Percentiles rank a stretch among this genome's conserved stretches.
These are phyloP conservation scores for Cryptoblepharus egeriae DNA, from an alignment of 2,797 vertebrate species.

Conservation along the genomic window DNA sequence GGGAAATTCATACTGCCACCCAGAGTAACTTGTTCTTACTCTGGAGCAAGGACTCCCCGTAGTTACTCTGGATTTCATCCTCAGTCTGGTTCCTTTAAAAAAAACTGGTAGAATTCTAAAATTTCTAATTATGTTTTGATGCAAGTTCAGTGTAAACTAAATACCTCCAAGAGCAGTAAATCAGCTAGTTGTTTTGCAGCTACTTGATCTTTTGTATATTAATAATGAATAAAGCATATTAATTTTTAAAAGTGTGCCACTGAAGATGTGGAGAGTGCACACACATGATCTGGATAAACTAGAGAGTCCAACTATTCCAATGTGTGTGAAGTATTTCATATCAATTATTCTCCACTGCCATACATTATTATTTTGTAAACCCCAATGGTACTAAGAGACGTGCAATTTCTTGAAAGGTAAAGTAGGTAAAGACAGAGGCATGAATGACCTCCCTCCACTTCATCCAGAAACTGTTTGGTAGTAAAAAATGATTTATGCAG, in stretches of 20 bases:
- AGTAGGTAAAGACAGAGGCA: neutral
- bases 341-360: conserved; percentile 34
- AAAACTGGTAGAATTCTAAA: neutral
- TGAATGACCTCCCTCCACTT: neutral
- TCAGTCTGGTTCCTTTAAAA: neutral
- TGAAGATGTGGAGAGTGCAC: conserved; percentile 4
- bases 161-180: conserved; percentile 1
- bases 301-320: too few species aligned
- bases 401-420: too few species aligned
- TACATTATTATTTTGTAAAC: conserved; percentile 25
- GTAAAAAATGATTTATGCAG: neutral
- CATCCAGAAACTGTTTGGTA: neutral
- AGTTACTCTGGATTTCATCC: too few species aligned
- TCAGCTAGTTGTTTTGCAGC: conserved; percentile 12
- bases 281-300: conserved; percentile 28
- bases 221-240: conserved; percentile 20
- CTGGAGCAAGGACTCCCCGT: too few species aligned
- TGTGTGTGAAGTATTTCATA: conserved; percentile 19
- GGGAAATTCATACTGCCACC: too few species aligned
- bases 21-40: too few species aligned
- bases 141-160: neutral
- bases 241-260: conserved; percentile 29
- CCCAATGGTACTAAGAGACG: conserved; percentile 12
- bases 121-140: neutral
- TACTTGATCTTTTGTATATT: conserved; percentile 43